Evolutionary conservation across 2,797 vertebrate genomes (phyloP).

Genomic region (Acanthurus leucopareius): DNA sequence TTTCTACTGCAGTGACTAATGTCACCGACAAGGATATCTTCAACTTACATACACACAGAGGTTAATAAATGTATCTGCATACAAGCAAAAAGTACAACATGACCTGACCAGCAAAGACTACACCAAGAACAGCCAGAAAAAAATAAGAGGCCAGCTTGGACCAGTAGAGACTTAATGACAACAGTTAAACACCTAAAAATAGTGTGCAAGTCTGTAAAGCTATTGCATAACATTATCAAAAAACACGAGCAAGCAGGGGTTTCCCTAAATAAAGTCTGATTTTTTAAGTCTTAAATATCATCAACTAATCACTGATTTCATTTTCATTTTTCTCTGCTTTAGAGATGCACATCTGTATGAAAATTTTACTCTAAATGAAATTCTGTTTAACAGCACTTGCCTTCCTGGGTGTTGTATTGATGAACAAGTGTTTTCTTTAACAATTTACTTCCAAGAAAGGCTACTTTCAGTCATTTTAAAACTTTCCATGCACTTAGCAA

Average conservation of each 20-base stretch:
- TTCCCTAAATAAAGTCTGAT: too few species aligned
- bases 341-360: too few species aligned
- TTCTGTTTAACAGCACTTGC: too few species aligned
- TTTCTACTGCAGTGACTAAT: not conserved
- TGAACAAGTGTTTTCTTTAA: too few species aligned
- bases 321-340: too few species aligned
- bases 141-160: not conserved
- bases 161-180: conserved; percentile 11
- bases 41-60: not conserved
- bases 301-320: too few species aligned
- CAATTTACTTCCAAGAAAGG: too few species aligned
- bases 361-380: too few species aligned
- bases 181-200: conserved; percentile 7
- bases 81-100: not conserved
- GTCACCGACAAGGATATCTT: not conserved
- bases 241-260: not conserved
- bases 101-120: not conserved
- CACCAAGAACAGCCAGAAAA: not conserved
- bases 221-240: conserved; percentile 47
- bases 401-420: too few species aligned
- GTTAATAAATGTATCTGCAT: not conserved
- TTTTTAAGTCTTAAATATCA: too few species aligned
- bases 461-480: too few species aligned
- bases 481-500: too few species aligned
- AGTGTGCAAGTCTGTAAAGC: conserved; percentile 24